Evolutionary conservation across 2,113 vertebrate genomes (phyloP).

Genomic region (Pandion haliaetus): DNA sequence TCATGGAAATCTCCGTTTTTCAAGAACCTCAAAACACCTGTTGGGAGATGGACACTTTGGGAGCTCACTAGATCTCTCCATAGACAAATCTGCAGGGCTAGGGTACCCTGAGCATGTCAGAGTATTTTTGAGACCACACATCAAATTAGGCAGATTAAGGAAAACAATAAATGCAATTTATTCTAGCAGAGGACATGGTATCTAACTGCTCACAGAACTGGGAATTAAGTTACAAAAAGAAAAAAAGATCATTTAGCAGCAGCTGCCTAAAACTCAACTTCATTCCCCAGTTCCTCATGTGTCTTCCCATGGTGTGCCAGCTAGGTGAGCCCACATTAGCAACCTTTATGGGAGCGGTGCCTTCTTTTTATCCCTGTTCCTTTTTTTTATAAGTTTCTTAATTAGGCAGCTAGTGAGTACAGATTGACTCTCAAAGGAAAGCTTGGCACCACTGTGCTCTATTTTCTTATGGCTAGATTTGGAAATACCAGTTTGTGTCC

Average conservation of each 20-base stretch:
- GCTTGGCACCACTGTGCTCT: background rate
- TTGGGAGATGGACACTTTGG: background rate
- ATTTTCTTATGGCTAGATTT: background rate
- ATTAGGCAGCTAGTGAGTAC: background rate
- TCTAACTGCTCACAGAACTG: background rate
- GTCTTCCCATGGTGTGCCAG: background rate
- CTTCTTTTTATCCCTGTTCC: background rate
- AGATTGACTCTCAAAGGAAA: background rate
- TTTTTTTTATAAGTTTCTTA: background rate
- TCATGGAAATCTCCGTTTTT: background rate
- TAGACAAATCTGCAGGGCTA: background rate
- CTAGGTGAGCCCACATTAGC: background rate
- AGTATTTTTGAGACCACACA: background rate
- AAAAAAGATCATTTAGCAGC: background rate
- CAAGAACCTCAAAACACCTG: background rate
- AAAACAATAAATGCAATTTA: background rate
- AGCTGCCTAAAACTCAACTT: background rate
- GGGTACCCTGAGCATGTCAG: background rate
- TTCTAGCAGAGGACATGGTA: background rate
- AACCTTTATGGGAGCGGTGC: background rate
- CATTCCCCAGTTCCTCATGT: background rate
- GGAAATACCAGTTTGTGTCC: background rate
- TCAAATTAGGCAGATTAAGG: background rate
- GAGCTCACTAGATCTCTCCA: background rate
- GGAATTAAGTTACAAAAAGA: background rate